phyloP scores from a whole-genome alignment of 2,113 vertebrate genomes.

The Thamnophis sirtalis region DNA sequence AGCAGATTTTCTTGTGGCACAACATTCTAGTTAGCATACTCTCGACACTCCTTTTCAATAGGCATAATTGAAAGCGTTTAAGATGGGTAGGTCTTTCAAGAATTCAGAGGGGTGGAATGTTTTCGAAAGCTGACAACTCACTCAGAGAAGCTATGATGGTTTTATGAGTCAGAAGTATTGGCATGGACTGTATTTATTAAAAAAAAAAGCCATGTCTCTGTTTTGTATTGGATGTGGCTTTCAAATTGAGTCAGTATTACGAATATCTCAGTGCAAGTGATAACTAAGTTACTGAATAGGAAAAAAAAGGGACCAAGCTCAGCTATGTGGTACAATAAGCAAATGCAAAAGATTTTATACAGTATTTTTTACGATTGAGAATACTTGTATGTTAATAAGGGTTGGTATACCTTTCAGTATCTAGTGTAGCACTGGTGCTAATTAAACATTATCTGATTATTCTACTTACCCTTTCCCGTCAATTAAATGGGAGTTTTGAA shows the following conservation, averaged over 20 bases:
- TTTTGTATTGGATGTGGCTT: constrained; percentile 2
- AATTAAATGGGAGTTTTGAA: neutral
- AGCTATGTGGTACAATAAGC: neutral
- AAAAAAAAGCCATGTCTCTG: constrained; percentile 19
- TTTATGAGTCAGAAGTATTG: constrained; percentile 36
- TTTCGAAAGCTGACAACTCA: constrained; percentile 19
- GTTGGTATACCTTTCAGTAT: neutral
- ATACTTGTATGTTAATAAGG: neutral
- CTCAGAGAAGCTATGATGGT: neutral
- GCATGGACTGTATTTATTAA: constrained; percentile 11
- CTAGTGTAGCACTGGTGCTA: neutral
- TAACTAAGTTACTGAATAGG: neutral
- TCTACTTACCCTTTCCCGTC: neutral
- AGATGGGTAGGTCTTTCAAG: constrained; percentile 14
- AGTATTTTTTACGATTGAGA: neutral
- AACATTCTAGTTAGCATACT: neutral
- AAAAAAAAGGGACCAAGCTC: neutral
- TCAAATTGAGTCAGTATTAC: constrained; percentile 15
- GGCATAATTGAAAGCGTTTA: constrained; percentile 9
- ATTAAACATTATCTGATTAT: neutral
- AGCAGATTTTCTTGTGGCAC: neutral
- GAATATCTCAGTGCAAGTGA: neutral
- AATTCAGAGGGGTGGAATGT: constrained; percentile 29
- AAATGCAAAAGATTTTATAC: neutral
- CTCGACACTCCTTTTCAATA: neutral